Evolutionary conservation across 2,797 vertebrate genomes (phyloP), one percentile per base, ranked within the genome.

Genomic region (Lagocephalus sceleratus): DNA sequence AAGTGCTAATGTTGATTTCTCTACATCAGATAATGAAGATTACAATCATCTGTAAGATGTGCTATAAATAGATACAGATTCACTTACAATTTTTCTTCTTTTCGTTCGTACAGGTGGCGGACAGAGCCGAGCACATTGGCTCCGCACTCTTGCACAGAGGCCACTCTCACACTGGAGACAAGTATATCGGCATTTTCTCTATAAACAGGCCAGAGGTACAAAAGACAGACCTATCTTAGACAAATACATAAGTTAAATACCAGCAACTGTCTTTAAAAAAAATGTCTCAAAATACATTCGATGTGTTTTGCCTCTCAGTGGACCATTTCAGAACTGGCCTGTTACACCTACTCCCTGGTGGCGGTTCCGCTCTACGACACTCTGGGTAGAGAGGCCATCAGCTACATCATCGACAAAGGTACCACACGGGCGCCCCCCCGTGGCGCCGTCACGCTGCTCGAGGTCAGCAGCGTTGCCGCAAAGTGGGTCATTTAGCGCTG

Each of bases 201-300:
- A 96, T 98, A 75, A 99, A 98, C 87, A 92, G 95, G 76, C 94
- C 95, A 21, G 97, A 99, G 95, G 97, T 99, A 91, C 47, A 57
- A 40, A 20, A 35, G 8, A 35, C 1, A 14, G 29, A 29, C 9
- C 29, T 8, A 2, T 29, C 29, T 29, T 29, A 10, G 1, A 11
- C 29, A 29, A 29, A 7, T 29, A 5, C 7, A 29, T 29, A 35
- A 35, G 32, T 35, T 11, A 14, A 35, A 35, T 12, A 35, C 32
- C 32, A 35, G 32, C 32, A 35, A 10, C n/a, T 17, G 40, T 42
- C 5, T 42, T 42, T 1, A 16, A 17, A 17, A 42, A 42, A 16
- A 21, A 44, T 3, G 5, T n/a, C 8, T 7, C 15, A 21, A 22
- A 22, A 46, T 29, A 29, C 11, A 10, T 42, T n/a, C n/a, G 5